Evolutionary conservation across 2,888 invertebrate species (phyloP).

Genomic region (Geotrupes spiniger): DNA sequence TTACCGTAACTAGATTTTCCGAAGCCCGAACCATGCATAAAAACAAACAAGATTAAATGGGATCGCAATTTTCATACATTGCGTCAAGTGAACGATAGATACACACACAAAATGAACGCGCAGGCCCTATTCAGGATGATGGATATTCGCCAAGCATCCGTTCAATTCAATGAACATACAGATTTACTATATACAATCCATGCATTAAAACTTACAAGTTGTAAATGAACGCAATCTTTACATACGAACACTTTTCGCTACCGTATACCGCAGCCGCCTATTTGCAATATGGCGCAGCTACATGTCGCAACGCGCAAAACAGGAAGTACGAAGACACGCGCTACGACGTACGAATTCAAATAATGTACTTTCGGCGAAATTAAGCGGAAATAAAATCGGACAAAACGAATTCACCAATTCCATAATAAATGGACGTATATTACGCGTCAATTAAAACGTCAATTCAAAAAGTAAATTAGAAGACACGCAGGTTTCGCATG

Average conservation of each 20-base stretch:
- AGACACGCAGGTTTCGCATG: too few species aligned
- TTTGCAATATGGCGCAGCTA: constrained; percentile 71
- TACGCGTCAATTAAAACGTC: too few species aligned
- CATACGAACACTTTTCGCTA: constrained; percentile 43
- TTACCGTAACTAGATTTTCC: constrained; percentile 76
- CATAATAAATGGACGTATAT: too few species aligned
- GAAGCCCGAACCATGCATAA: constrained; percentile 59
- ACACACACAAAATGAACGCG: constrained; percentile 10
- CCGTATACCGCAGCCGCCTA: constrained; percentile 67
- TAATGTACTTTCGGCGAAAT: too few species aligned
- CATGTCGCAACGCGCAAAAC: constrained; percentile 35
- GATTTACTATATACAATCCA: constrained; percentile 19
- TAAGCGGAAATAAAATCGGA: too few species aligned
- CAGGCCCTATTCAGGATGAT: constrained; percentile 3
- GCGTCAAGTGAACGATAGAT: constrained; percentile 18
- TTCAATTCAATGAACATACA: constrained; percentile 15
- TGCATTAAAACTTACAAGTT: constrained; percentile 22
- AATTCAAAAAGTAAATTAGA: too few species aligned
- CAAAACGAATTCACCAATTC: too few species aligned
- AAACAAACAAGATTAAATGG: constrained; percentile 35
- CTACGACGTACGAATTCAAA: constrained; percentile 28
- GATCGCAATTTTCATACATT: constrained; percentile 20
- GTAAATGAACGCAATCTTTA: constrained; percentile 26
- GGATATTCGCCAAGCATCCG: constrained; percentile 15
- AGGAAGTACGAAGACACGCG: constrained; percentile 38